Base-by-base conservation (phyloP, 1,140 invertebrate genomes). In the Ceratina australensis region DNA sequence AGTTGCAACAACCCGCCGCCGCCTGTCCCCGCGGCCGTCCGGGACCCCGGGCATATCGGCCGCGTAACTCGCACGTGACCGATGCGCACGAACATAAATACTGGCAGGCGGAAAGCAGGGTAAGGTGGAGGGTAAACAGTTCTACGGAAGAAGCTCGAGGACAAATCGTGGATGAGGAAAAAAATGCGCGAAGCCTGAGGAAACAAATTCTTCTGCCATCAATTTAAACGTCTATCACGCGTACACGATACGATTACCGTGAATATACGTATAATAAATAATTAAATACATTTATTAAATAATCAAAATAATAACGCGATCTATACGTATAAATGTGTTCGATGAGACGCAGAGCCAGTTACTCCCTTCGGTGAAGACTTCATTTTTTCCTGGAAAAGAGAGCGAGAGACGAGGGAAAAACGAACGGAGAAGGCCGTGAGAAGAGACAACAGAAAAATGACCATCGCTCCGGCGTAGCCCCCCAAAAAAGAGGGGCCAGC, bases 1-100 rank as follows among this genome's bases (percentile, higher is more conserved):
- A 91, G 89, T 92, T 91, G 90, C 90, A 89, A 90, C 90, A 90
- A 91, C 88, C 89, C 88, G 60, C 74, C 82, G 77, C 24, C 67
- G 26, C 54, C 50, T 60, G 60, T 64, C 61, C 72, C 54, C 57
- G 61, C 59, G 10, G 72, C 60, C 54, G 50, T n/a, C 72, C 66
- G 49, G 28, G 33, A 42, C 33, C n/a, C n/a, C 16, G 20, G n/a
- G 49, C 59, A 61, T 78, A 72, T 75, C 71, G 82, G 76, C 67
- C 82, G 71, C 71, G 82, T 71, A 75, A 82, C 81, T 83, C 68
- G 81, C 71, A 75, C 64, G 80, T 47, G 60, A 72, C 22, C 22
- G 81, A 79, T 66, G 54, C 72, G 73, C 81, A 57, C 57, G 10
- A 42, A 78, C 60, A 59, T 63, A 63, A 56, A 71, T 61, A 78